Evolutionary conservation across 2,113 vertebrate genomes (phyloP).

Genomic region (Hemiprocne comata): DNA sequence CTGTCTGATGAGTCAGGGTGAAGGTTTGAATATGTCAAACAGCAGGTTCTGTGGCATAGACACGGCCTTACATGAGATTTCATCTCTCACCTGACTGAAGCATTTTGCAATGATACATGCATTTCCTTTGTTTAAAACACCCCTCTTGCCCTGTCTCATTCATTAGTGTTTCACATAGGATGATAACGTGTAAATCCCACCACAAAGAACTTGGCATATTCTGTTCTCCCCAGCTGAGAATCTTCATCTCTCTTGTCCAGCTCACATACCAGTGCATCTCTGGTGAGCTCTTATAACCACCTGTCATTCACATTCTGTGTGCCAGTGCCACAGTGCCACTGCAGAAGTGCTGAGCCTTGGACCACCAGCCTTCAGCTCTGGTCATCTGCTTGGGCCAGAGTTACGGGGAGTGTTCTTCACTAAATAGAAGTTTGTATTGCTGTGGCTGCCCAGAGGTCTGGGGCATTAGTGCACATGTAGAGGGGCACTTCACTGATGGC

Average conservation of each 20-base stretch:
- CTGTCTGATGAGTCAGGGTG: not conserved
- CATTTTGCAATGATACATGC: not conserved
- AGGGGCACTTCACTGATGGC: not conserved
- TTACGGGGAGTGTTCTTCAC: not conserved
- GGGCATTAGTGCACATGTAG: not conserved
- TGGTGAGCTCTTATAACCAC: not conserved
- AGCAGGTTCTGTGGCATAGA: not conserved
- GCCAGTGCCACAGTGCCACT: not conserved
- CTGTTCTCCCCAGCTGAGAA: not conserved
- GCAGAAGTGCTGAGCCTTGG: not conserved
- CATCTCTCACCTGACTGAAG: not conserved
- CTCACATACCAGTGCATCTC: not conserved
- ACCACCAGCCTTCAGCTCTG: not conserved
- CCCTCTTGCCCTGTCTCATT: not conserved
- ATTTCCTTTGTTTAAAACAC: not conserved
- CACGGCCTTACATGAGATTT: not conserved
- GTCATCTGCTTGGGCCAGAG: not conserved
- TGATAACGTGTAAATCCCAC: not conserved
- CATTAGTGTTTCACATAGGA: not conserved
- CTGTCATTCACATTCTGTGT: not conserved
- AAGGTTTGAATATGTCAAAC: not conserved
- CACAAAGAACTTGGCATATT: not conserved
- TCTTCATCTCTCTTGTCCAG: not conserved
- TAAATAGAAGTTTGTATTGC: not conserved
- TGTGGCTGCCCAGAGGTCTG: not conserved